Percentiles rank a stretch among this genome's conserved stretches.
Conservation (phyloP, 2,888 invertebrate species). For the Autographa pulchrina region DNA sequence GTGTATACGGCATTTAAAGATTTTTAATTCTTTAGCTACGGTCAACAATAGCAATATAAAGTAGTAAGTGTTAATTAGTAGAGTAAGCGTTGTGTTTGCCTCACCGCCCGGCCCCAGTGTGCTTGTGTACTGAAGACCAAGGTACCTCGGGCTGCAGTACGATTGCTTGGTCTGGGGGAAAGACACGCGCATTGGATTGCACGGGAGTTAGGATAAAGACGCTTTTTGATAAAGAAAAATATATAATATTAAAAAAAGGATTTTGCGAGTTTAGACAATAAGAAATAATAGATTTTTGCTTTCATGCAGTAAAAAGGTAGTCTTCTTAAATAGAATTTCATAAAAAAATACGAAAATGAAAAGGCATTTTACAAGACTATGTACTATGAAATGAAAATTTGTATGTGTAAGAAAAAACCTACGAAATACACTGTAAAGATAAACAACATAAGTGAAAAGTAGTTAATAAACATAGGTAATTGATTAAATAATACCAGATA, state of each 20-base stretch:
- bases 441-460: background rate
- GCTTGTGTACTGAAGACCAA: background rate
- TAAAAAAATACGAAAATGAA: no score
- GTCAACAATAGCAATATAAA: conserved; percentile 40
- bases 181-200: conserved; percentile 23
- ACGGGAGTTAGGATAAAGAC: conserved; percentile 25
- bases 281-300: no score
- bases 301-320: no score
- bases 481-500: conserved; percentile 3
- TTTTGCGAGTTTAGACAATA: no score
- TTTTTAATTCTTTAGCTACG: conserved; percentile 17
- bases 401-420: no score
- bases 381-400: no score
- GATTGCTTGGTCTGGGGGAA: conserved; percentile 48
- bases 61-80: conserved; percentile 54
- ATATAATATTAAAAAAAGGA: no score
- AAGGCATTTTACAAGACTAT: no score
- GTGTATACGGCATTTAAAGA: no score
- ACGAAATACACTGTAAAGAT: no score
- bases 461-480: background rate
- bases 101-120: background rate
- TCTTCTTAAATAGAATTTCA: no score
- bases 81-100: conserved; percentile 50
- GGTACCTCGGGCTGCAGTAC: conserved; percentile 36
- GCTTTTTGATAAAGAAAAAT: no score